These are phyloP conservation scores for Mixornis gularis DNA, from an alignment of 2,113 vertebrate species.

Conservation along the genomic window DNA sequence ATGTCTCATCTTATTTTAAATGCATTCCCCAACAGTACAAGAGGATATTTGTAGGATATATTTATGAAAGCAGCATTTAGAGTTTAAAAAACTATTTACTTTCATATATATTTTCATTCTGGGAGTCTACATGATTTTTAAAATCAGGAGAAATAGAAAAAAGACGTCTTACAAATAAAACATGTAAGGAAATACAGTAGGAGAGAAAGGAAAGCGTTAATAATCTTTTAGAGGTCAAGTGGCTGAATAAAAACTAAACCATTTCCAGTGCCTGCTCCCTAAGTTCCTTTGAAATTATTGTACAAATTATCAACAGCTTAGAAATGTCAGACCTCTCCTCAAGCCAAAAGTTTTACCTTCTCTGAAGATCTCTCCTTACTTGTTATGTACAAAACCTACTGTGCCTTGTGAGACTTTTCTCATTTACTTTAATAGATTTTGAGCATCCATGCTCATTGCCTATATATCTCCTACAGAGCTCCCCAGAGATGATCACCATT, in stretches of 20 bases:
- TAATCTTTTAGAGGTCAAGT: neutral
- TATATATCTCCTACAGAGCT: neutral
- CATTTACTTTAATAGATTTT: neutral
- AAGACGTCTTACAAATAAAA: neutral
- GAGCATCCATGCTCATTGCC: neutral
- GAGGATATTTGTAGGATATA: neutral
- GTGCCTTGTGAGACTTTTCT: neutral
- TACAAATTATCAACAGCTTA: neutral
- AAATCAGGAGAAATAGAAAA: neutral
- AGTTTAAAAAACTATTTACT: neutral
- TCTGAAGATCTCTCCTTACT: neutral
- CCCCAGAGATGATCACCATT: neutral
- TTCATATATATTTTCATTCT: neutral
- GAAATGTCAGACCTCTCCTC: neutral
- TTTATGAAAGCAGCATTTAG: neutral
- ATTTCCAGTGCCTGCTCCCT: neutral
- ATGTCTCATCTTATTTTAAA: neutral
- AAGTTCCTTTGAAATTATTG: neutral
- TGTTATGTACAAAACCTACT: neutral
- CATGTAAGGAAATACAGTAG: neutral
- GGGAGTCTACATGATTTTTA: neutral
- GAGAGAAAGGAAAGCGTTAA: neutral
- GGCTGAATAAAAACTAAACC: neutral
- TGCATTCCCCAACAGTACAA: neutral
- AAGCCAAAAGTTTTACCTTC: neutral